Base-by-base conservation (phyloP, 2,888 invertebrate genomes). In the Pyralis farinalis region DNA sequence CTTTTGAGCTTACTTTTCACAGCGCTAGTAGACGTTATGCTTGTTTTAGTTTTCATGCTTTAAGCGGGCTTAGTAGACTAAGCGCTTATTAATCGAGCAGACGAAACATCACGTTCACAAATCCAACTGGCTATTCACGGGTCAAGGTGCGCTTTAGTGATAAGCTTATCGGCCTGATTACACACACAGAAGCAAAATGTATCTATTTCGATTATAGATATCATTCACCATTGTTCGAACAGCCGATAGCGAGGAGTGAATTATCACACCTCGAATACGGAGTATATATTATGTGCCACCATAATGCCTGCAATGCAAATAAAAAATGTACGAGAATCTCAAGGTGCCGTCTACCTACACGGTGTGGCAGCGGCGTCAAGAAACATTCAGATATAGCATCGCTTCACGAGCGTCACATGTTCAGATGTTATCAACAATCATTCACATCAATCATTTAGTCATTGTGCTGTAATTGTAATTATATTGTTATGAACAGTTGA, bases 391-490 rank as follows among this genome's bases (percentile, higher is more conserved):
- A 35, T n/a, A 61, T 51, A 65, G 63, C 70, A 55, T 64, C 58
- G 77, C 78, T 78, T 77, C 46, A 59, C 70, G 55, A 53, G 54
- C 68, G 62, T 58, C 58, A 68, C 80, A 75, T 71, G 61, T 75
- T 51, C 66, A 64, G 58, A 68, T 73, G 73, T 79, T 78, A 78
- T 70, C 74, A 71, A 16, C 16, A 3, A 16, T 16, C 16, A 16
- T 16, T 70, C 55, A 71, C 72, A 64, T 75, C 54, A 58, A 56
- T 59, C 82, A 79, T 72, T 54, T 81, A 83, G 78, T 82, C 71
- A 75, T 80, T 86, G 81, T 84, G 84, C 85, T 81, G 77, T 84
- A 81, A 75, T 70, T 75, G 76, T 82, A 78, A 74, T 71, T 75
- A 65, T 72, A 76, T 72, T 80, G 74, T 82, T 74, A 63, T 73